These are phyloP conservation scores for Solenodon paradoxus DNA, from an alignment of 2,113 vertebrate genomes.

Conservation along the genomic window DNA sequence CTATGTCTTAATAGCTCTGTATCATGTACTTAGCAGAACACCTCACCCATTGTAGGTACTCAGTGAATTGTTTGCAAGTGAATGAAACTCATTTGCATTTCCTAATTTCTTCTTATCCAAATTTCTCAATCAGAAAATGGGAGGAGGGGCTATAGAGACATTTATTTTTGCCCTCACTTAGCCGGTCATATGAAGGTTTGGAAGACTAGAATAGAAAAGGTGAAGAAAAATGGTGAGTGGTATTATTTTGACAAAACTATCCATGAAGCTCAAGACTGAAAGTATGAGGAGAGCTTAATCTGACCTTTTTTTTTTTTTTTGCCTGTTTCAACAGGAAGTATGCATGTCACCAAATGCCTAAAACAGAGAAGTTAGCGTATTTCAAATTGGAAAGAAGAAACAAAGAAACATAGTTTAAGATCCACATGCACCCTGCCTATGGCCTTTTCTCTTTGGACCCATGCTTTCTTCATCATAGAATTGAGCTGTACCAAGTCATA, in stretches of 20 bases:
- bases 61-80: background rate
- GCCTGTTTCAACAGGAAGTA: background rate
- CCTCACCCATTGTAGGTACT: background rate
- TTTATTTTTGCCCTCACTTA: background rate
- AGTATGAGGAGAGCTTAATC: background rate
- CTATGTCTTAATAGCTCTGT: background rate
- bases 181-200: background rate
- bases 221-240: background rate
- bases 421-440: background rate
- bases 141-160: background rate
- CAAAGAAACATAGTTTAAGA: background rate
- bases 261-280: background rate
- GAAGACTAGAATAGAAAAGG: background rate
- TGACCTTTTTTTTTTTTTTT: background rate
- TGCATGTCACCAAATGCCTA: background rate
- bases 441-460: background rate
- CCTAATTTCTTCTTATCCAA: background rate
- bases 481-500: background rate
- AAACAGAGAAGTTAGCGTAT: slow-evolving; percentile 1
- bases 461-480: background rate
- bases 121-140: background rate
- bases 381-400: background rate
- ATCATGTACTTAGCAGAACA: background rate
- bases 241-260: background rate
- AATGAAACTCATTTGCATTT: background rate